Conservation (phyloP, 1,140 invertebrate species). For the Cephus cinctus region DNA sequence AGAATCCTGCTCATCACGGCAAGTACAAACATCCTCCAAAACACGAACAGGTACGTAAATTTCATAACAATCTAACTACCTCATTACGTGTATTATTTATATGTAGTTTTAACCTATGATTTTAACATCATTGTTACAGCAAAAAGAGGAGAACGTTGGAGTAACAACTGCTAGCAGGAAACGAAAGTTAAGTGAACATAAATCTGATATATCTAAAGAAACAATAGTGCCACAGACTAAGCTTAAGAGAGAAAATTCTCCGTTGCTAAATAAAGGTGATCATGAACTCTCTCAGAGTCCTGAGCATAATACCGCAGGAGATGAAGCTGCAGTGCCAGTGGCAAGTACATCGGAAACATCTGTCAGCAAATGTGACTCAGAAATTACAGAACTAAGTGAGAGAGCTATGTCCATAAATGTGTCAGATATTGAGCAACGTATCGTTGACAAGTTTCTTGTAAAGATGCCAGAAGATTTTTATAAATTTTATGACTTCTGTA, state of each 20-base stretch:
- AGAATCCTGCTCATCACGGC: slow-evolving; percentile 73
- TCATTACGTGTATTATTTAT: neutral
- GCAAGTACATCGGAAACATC: neutral
- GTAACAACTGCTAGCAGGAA: no score
- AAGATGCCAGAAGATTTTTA: slow-evolving; percentile 91
- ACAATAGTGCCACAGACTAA: slow-evolving; percentile 1
- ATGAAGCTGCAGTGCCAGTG: slow-evolving; percentile 11
- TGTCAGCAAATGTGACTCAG: neutral
- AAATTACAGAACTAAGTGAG: neutral
- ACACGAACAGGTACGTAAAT: slow-evolving; percentile 31
- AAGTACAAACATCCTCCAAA: slow-evolving; percentile 76
- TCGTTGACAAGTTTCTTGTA: slow-evolving; percentile 76
- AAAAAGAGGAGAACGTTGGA: no score
- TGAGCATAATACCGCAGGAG: slow-evolving; percentile 7
- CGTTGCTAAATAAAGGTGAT: neutral
- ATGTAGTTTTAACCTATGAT: no score
- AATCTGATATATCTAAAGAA: slow-evolving; percentile 7
- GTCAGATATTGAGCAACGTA: slow-evolving; percentile 55
- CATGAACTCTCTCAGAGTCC: slow-evolving; percentile 20
- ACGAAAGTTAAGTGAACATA: no score
- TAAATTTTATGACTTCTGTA: slow-evolving; percentile 78
- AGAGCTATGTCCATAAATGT: no score
- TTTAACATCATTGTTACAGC: no score
- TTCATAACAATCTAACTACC: neutral
- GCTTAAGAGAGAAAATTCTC: slow-evolving; percentile 7